These are phyloP conservation scores for Buathra laborator DNA, from an alignment of 2,888 invertebrate genomes.

Conservation along the genomic window DNA sequence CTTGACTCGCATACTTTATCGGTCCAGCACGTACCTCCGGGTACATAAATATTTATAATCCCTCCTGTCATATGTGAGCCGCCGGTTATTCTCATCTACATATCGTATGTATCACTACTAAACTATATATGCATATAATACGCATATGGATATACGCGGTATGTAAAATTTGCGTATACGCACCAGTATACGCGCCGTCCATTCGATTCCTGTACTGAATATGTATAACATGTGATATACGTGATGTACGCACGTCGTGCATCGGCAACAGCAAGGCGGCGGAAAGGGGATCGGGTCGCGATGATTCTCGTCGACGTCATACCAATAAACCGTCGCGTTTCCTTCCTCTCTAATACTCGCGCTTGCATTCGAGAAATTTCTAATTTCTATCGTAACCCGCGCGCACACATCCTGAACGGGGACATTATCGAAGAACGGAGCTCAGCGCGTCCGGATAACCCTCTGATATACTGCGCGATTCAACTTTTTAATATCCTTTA, in stretches of 20 bases:
- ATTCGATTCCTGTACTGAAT: constrained; percentile 20
- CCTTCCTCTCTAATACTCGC: neutral
- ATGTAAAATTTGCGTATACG: constrained; percentile 10
- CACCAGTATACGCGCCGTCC: neutral
- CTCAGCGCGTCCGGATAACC: constrained; percentile 10
- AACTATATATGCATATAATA: constrained; percentile 7
- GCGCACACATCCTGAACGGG: constrained; percentile 1
- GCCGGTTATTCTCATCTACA: constrained; percentile 58
- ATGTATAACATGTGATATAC: constrained; percentile 21
- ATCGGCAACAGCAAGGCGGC: constrained; percentile 3
- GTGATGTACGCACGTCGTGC: constrained; percentile 21
- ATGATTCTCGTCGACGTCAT: constrained; percentile 15
- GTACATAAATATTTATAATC: constrained; percentile 62
- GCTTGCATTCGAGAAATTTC: constrained; percentile 9
- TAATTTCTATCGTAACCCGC: neutral
- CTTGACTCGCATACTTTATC: constrained; percentile 54
- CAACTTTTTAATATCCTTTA: constrained; percentile 69
- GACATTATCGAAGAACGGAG: constrained; percentile 29
- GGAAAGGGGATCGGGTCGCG: neutral
- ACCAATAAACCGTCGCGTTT: constrained; percentile 4
- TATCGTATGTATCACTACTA: constrained; percentile 20
- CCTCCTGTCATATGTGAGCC: constrained; percentile 36
- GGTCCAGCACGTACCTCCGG: constrained; percentile 44
- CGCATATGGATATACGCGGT: constrained; percentile 2
- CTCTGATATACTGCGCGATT: constrained; percentile 49